A percentile compares a stretch with the other conserved stretches of the same genome.
Evolutionary conservation across 2,113 vertebrate species (phyloP).

Genomic region (Buteo buteo): DNA sequence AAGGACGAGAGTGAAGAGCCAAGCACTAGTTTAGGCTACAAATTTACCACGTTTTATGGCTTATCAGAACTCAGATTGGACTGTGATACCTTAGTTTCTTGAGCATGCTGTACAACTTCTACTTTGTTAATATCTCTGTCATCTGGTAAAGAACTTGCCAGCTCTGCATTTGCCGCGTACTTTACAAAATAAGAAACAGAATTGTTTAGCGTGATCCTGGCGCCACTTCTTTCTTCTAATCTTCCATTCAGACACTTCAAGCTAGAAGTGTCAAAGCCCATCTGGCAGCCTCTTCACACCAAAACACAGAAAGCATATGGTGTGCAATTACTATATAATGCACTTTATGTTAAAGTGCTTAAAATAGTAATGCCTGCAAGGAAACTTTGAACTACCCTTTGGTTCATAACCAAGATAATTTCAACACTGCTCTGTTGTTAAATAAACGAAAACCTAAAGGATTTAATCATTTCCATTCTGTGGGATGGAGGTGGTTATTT

Average conservation of each 20-base stretch:
- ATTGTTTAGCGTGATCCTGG: neutral
- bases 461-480: neutral
- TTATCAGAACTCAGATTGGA: neutral
- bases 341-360: neutral
- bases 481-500: neutral
- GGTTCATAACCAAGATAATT: neutral
- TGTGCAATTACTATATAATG: neutral
- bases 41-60: neutral
- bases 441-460: neutral
- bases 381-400: neutral
- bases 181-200: neutral
- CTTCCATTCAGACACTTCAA: neutral
- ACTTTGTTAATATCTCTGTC: neutral
- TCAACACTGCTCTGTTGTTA: neutral
- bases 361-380: neutral
- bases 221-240: neutral
- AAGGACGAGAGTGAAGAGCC: neutral
- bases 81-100: neutral
- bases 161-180: neutral
- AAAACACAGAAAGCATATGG: neutral
- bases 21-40: neutral
- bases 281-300: neutral
- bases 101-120: neutral
- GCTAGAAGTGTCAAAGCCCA: neutral
- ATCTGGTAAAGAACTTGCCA: neutral